Evolutionary conservation across 1,140 invertebrate genomes (phyloP).

Genomic region (Stegodyphus dumicola): DNA sequence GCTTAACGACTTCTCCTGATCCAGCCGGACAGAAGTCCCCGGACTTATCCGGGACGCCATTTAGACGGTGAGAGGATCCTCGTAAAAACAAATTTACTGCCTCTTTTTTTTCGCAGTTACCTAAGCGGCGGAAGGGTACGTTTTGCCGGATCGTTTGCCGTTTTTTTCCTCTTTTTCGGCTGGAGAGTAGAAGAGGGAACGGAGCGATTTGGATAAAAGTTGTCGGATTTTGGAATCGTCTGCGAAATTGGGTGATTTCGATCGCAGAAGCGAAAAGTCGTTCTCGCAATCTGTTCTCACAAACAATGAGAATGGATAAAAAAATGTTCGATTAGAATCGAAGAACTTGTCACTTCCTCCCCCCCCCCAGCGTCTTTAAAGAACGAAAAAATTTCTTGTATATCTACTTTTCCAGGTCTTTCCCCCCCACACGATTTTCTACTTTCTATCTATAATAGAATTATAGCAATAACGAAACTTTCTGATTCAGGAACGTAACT

Average conservation of each 20-base stretch:
- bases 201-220: background rate
- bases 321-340: too few relatives aligned
- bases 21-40: constrained; percentile 13
- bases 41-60: constrained; percentile 49
- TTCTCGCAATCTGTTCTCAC: too few relatives aligned
- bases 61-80: constrained; percentile 36
- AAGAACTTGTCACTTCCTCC: too few relatives aligned
- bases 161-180: background rate
- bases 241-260: constrained; percentile 39
- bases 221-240: constrained; percentile 6
- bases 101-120: background rate
- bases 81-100: constrained; percentile 52
- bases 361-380: too few relatives aligned
- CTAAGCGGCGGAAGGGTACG: background rate
- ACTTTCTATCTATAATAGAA: too few relatives aligned
- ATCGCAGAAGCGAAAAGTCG: too few relatives aligned
- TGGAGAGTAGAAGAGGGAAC: background rate
- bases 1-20: constrained; percentile 38
- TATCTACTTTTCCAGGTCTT: too few relatives aligned
- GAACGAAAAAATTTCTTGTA: too few relatives aligned
- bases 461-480: too few relatives aligned
- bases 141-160: background rate
- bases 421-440: too few relatives aligned
- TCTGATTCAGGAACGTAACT: too few relatives aligned
- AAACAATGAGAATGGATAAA: too few relatives aligned